Base-by-base conservation (phyloP, 2,888 invertebrate genomes). In the Petrophora chlorosata region DNA sequence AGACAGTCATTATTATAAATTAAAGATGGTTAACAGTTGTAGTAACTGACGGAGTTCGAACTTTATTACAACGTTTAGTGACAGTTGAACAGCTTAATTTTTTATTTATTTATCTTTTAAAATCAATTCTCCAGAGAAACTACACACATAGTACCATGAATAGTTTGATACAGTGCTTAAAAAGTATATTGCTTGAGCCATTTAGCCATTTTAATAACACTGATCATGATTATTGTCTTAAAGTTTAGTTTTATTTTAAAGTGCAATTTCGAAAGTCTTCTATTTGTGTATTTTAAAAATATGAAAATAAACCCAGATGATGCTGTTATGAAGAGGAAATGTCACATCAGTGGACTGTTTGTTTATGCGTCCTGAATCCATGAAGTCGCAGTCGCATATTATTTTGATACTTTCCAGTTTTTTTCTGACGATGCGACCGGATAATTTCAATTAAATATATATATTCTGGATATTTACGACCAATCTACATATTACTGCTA, bases 1-100 rank as follows among this genome's bases (percentile, higher is more conserved):
- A 43, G 32, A 33, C 42, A 43, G 34, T 28, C 43, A 40, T 40
- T 43, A 50, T 50, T 50, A 28, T 50, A 44, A 35, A 34, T 50
- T 44, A 44, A 42, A 48, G 49, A 39, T 49, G 30, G 40, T 47
- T 39, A 36, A 39, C 14, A 28, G 39, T 33, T 44, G 43, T 50
- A 50, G 44, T 44, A 43, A 50, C 34, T 40, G 34, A 17, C 38
- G 39, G 25, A 12, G 49, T 44, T 43, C 17, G 14, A 44, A 34
- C 34, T 50, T 43, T 48, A 48, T 42, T 44, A 43, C 38, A n/a
- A 26, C 39, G 43, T 49, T 49, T 26, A 39, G n/a, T 26, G 39
- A 39, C 29, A 34, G 44, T 43, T 34, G 49, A 50, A 43, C 38
- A 33, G 17, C 19, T 14, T 23, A 22, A 26, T 46, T 46, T 26